Evolutionary conservation across 2,888 invertebrate genomes (phyloP), one percentile per base, ranked within the genome.

Genomic region (Dichetophora obliterata): DNA sequence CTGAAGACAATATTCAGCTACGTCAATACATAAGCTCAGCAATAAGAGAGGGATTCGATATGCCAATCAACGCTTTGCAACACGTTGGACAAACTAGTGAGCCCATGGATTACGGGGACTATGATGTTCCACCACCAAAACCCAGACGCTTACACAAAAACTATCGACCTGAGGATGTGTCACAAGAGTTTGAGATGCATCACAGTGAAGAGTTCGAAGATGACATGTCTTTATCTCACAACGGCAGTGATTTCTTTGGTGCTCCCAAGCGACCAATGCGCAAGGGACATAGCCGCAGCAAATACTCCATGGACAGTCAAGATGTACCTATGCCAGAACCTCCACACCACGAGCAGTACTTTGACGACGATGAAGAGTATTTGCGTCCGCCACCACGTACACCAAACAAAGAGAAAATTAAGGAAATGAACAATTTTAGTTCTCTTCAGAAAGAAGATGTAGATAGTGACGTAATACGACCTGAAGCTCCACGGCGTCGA

Each of bases 21-120:
- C 93, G 94, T 78, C 92, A 93, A 87, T 95, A 94, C 85, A 91
- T 95, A 76, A 94, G 93, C 84, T 92, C 93, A 72, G 95, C 95
- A 89, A 94, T 96, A 82, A 92, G 94, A 82, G 95, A 95, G 89
- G 95, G 95, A 37, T 93, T 95, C 84, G 91, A 91, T 78, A 81
- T 83, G 80, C 86, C 88, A 43, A 91, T 90, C 75, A 95, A 94
- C 86, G 91, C 93, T 14, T 90, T 94, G 72, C 91, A 93, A 37
- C 91, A 93, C 74, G 91, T 94, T 87, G 92, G 92, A 73, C 85
- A 86, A 52, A 80, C 81, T 37, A 78, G 81, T n/a, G 83, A 84
- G 19, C 82, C 82, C 5, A 79, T 84, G 16, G 85, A 88, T n/a
- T 88, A 84, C 31, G 85, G 83, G 0, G 87, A 87, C 22, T 90